Evolutionary conservation across 2,113 vertebrate genomes (phyloP), one percentile per base, ranked within the genome.

Genomic region (Eleginops maclovinus): DNA sequence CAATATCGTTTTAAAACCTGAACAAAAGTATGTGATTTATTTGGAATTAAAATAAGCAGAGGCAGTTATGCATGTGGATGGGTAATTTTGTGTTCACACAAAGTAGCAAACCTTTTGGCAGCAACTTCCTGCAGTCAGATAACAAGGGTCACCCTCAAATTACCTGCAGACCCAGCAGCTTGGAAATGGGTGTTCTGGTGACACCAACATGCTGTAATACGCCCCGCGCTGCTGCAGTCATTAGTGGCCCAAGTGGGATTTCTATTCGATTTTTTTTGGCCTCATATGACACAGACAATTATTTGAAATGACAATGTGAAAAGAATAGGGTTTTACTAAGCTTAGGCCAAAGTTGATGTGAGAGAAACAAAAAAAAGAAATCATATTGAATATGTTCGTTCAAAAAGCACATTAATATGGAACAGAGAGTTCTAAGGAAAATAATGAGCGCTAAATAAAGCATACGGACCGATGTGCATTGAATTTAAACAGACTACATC

Each of bases 1-100:
- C 83, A 84, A 89, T 92, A 90, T 91, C 54, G 40, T 85, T 91
- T 81, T 81, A 74, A 91, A 91, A 88, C 67, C 68, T 47, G 62
- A 76, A 90, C 79, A 84, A 86, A 85, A 87, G 83, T 86, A 75
- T 75, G 70, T 79, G 51, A 86, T 90, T 90, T 88, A 87, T 85
- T 79, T 79, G 76, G 67, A 87, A 86, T 76, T 75, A 86, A 85
- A 79, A 89, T 83, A 75, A 84, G 72, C 64, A 68, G 71, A 79
- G 43, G 75, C 53, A 75, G 77, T 79, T 78, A 56, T 76, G 60
- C 63, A 76, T 88, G 81, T 81, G 31, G 63, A 79, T 65, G 54
- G 63, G 54, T 82, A n/a, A 84, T 88, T 83, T 82, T 65, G 36
- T 83, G 72, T 85, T 89, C 65, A 83, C 67, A 80, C 28, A 79